Conservation (phyloP, 2,113 vertebrate genomes). For the Microcebus murinus region DNA sequence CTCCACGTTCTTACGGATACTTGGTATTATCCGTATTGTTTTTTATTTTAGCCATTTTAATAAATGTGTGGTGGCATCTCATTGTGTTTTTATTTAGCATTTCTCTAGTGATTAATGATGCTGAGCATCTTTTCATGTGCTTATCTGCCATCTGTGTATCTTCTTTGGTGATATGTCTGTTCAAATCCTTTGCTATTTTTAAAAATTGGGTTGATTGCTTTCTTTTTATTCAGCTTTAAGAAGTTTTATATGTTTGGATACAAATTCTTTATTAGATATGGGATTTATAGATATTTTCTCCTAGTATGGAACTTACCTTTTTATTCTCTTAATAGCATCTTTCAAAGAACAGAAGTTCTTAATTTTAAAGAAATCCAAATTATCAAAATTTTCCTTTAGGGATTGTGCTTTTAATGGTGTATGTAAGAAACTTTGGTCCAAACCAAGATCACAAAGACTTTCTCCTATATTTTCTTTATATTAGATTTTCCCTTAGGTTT, state of each 20-base stretch:
- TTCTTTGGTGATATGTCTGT: not conserved
- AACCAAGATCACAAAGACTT: not conserved
- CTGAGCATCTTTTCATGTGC: not conserved
- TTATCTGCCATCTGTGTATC: not conserved
- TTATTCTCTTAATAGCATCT: not conserved
- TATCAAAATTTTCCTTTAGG: not conserved
- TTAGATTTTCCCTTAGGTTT: not conserved
- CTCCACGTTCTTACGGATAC: not conserved
- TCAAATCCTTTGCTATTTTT: not conserved
- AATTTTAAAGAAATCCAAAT: not conserved
- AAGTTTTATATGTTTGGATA: not conserved
- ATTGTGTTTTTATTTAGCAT: not conserved
- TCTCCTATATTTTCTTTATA: not conserved
- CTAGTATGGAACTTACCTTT: not conserved
- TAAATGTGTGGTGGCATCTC: not conserved
- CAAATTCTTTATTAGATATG: not conserved
- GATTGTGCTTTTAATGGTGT: not conserved
- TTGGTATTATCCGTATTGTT: not conserved
- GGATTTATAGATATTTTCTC: not conserved
- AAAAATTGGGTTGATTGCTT: not conserved
- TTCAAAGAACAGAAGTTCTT: not conserved
- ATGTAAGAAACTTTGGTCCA: not conserved
- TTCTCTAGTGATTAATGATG: not conserved
- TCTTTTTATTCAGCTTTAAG: not conserved
- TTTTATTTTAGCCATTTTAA: not conserved